A percentile compares a stretch with the other conserved stretches of the same genome.
Evolutionary conservation across 2,797 vertebrate genomes (phyloP).

Genomic region (Pangasius larnaudii): DNA sequence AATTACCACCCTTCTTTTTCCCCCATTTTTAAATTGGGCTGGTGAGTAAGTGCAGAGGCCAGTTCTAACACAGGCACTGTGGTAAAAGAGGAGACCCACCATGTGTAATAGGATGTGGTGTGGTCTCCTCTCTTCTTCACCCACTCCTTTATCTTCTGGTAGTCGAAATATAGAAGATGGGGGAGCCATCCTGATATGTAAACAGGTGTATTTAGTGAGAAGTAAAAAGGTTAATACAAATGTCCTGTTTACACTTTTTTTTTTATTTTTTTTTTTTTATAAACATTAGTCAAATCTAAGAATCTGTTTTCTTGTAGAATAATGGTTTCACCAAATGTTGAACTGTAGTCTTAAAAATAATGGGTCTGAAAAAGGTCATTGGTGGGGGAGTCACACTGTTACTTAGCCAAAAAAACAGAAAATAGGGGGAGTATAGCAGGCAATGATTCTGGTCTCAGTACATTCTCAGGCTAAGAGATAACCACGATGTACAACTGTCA

Average conservation of each 20-base stretch:
- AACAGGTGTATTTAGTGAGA: slow-evolving; percentile 8
- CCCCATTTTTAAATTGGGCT: slow-evolving; percentile 24
- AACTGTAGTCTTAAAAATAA: slow-evolving; percentile 11
- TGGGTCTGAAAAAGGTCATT: neutral
- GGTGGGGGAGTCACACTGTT: neutral
- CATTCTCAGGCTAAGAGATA: slow-evolving; percentile 13
- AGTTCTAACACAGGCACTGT: slow-evolving; percentile 27
- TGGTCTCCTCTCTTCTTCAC: slow-evolving; percentile 29
- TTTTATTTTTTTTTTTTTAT: no score
- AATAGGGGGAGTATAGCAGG: neutral
- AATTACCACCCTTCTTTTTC: slow-evolving; percentile 55
- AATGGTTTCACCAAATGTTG: slow-evolving; percentile 13
- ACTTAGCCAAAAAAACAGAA: neutral
- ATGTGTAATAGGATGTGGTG: slow-evolving; percentile 14
- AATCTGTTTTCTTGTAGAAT: slow-evolving; percentile 15
- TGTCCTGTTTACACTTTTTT: slow-evolving; percentile 4
- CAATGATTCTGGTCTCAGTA: neutral
- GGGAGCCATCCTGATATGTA: slow-evolving; percentile 16
- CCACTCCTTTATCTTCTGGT: slow-evolving; percentile 33
- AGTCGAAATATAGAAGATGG: slow-evolving; percentile 27
- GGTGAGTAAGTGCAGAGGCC: slow-evolving; percentile 17
- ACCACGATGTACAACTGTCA: slow-evolving; percentile 6
- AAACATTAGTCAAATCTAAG: neutral
- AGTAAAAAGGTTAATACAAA: neutral
- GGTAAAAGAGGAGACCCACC: slow-evolving; percentile 7